Conservation (phyloP, 2,888 invertebrate species). For the Cosmia trapezina region DNA sequence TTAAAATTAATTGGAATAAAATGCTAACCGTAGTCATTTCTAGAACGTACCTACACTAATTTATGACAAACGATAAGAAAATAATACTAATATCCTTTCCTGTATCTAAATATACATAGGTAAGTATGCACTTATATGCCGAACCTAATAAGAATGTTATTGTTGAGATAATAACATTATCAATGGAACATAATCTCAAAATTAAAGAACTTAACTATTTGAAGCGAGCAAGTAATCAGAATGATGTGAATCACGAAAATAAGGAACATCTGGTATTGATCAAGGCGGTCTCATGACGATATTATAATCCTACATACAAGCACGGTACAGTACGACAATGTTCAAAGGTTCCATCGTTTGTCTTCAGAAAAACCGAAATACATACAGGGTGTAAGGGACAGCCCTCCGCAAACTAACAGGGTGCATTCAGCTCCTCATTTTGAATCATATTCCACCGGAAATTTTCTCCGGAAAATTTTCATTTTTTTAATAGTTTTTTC, state of each 20-base stretch:
- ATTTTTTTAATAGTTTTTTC: too few relatives aligned
- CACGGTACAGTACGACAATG: too few relatives aligned
- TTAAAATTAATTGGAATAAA: background rate
- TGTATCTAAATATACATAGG: background rate
- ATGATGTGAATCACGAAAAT: background rate
- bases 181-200: background rate
- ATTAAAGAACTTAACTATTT: background rate
- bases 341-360: too few relatives aligned
- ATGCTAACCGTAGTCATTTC: background rate
- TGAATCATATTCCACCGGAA: too few relatives aligned
- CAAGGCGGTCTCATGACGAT: too few relatives aligned
- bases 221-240: too few relatives aligned
- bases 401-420: too few relatives aligned
- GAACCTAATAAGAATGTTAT: background rate
- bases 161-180: background rate
- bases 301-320: background rate
- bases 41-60: background rate
- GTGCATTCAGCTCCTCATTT: too few relatives aligned
- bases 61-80: background rate
- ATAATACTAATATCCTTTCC: background rate
- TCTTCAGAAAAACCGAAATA: too few relatives aligned
- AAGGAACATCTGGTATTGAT: background rate
- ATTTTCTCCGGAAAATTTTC: too few relatives aligned
- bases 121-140: background rate
- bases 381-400: too few relatives aligned